Base-by-base conservation (phyloP, 2,113 vertebrate species). In the Scolopax mira region DNA sequence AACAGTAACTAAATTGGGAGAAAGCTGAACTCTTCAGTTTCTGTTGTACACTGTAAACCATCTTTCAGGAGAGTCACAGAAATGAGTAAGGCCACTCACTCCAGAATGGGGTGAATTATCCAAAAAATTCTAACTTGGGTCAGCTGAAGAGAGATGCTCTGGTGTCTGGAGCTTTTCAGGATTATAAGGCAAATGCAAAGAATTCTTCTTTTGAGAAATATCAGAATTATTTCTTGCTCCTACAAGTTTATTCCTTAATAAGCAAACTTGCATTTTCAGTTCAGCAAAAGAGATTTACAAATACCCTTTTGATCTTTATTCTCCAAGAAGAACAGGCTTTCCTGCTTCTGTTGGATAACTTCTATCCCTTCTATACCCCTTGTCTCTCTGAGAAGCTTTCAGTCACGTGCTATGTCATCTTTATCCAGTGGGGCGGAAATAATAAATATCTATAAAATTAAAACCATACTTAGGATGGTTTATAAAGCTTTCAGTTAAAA, bases 21-120 rank as follows among this genome's bases (percentile, higher is more conserved):
- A 64, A 72, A 42, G 31, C 31, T 7, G 27, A 55, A 35, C 33
- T 69, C 30, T 33, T 39, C 81, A 27, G 11, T n/a, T 25, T 27
- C 42, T 39, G 0, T 57, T 12, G 5, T 30, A 19, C 11, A 2
- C 7, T n/a, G 27, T 39, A 8, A 78, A 28, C 6, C 1, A 0
- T 24, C 10, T 46, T 72, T n/a, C 35, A 35, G 48, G 11, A 69
- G 33, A 64, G 9, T 7, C 35, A 13, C 11, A 22, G 64, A 54
- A 73, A 54, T 4, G 23, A 66, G 19, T 30, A 39, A 77, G 14
- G 13, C 15, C 28, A 33, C 7, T 15, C 39, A 14, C 10, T 31
- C 12, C 35, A 24, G 30, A 49, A 85, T 21, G 41, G 17, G 39
- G 25, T 17, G n/a, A 48, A 42, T 41, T 19, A 28, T 67, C 23